Conservation (phyloP, 2,888 invertebrate species). For the Drosophila hamatofila region DNA sequence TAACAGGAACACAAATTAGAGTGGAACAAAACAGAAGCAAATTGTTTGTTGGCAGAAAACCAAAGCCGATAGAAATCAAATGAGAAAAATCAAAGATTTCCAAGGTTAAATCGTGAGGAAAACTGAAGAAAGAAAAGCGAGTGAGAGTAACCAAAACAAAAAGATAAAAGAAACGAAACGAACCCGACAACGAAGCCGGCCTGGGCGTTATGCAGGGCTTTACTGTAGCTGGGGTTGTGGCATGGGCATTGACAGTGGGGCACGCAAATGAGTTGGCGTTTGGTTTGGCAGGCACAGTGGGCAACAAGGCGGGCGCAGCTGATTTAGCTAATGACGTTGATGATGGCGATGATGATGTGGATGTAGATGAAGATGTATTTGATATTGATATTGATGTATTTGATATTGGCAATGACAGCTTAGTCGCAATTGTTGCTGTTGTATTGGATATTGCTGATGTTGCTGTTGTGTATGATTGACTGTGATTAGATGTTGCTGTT, state of each 20-base stretch:
- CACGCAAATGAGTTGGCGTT: constrained; percentile 61
- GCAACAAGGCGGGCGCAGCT: constrained; percentile 32
- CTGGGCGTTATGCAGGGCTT: constrained; percentile 85
- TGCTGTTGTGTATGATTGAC: constrained; percentile 48
- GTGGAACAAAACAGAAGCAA: constrained; percentile 1
- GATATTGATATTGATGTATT: constrained; percentile 39
- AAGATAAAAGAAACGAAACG: constrained; percentile 68
- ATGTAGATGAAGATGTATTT: constrained; percentile 26
- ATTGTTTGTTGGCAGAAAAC: constrained; percentile 20
- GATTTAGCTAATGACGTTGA: constrained; percentile 18
- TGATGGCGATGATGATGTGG: constrained; percentile 34
- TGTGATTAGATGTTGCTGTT: constrained; percentile 58
- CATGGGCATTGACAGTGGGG: constrained; percentile 54
- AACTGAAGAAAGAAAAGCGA: constrained; percentile 22
- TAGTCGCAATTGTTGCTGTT: constrained; percentile 42
- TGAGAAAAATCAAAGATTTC: constrained; percentile 17
- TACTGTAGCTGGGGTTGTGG: constrained; percentile 48
- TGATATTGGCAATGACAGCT: constrained; percentile 55
- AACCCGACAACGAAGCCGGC: constrained; percentile 85
- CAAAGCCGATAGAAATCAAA: constrained; percentile 34
- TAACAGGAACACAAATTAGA: constrained; percentile 22
- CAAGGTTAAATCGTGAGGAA: constrained; percentile 19
- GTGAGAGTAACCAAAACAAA: constrained; percentile 48
- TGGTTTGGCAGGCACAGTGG: constrained; percentile 54
- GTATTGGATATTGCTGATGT: constrained; percentile 28